Conservation (phyloP, 2,113 vertebrate species). For the Crocuta crocuta region DNA sequence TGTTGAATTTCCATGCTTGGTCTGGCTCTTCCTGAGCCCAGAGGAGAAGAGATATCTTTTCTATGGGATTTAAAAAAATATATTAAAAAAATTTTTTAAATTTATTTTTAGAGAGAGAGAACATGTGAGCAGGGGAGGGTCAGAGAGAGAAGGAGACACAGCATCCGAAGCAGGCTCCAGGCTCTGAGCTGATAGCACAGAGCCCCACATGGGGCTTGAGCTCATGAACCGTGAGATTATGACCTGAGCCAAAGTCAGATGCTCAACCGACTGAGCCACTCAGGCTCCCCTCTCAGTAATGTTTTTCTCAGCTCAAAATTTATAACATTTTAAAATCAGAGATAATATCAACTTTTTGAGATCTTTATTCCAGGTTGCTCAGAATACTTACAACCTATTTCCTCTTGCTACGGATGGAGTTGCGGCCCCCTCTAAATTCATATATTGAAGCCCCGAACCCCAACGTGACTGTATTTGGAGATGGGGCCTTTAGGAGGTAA, state of each 20-base stretch:
- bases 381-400: neutral
- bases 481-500: neutral
- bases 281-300: neutral
- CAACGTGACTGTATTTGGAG: neutral
- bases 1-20: neutral
- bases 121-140: too few relatives aligned
- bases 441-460: neutral
- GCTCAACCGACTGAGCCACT: too few relatives aligned
- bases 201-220: too few relatives aligned
- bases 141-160: too few relatives aligned
- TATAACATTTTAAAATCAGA: neutral
- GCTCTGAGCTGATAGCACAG: too few relatives aligned
- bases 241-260: too few relatives aligned
- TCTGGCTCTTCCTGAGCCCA: rapidly evolving
- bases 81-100: too few relatives aligned
- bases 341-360: neutral
- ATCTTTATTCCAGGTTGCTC: neutral
- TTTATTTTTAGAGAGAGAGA: too few relatives aligned
- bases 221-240: too few relatives aligned
- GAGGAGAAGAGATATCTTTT: neutral
- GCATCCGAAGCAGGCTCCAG: too few relatives aligned
- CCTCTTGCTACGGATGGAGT: neutral
- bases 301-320: neutral
- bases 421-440: neutral
- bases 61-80: neutral